Evolutionary conservation across 2,797 vertebrate species (phyloP).

Genomic region (Bradypodion pumilum): DNA sequence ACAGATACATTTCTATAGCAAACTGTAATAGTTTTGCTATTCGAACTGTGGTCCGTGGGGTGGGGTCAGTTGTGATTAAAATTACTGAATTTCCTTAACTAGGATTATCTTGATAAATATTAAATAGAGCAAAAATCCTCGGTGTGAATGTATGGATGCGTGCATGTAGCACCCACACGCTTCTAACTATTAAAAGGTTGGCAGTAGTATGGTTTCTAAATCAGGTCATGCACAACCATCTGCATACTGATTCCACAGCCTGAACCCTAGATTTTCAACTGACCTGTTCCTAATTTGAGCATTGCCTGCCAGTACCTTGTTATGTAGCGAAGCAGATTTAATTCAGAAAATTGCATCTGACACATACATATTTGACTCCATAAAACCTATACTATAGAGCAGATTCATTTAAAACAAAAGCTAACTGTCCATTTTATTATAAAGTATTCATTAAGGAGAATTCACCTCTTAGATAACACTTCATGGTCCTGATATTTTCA

Average conservation of each 20-base stretch:
- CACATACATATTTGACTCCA: neutral
- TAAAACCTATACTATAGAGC: neutral
- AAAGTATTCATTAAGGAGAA: neutral
- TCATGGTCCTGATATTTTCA: neutral
- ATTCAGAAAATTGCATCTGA: neutral
- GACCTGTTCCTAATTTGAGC: slow-evolving; percentile 58
- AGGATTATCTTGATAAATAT: slow-evolving; percentile 24
- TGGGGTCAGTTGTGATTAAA: slow-evolving; percentile 10
- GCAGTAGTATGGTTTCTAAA: slow-evolving; percentile 59
- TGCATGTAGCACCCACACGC: neutral
- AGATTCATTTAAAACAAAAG: neutral
- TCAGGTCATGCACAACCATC: slow-evolving; percentile 58
- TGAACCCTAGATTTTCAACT: slow-evolving; percentile 60
- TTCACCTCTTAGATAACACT: neutral
- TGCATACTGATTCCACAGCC: slow-evolving; percentile 54
- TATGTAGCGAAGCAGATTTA: slow-evolving; percentile 8
- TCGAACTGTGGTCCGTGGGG: slow-evolving; percentile 1
- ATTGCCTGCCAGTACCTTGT: slow-evolving; percentile 20
- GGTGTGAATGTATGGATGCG: neutral
- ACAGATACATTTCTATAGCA: neutral
- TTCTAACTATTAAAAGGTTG: slow-evolving; percentile 36
- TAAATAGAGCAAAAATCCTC: slow-evolving; percentile 11
- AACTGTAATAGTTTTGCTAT: neutral
- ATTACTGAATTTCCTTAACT: slow-evolving; percentile 12
- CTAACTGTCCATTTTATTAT: neutral